phyloP scores from a whole-genome alignment of 2,888 invertebrate species.

The Eilema griseolum region DNA sequence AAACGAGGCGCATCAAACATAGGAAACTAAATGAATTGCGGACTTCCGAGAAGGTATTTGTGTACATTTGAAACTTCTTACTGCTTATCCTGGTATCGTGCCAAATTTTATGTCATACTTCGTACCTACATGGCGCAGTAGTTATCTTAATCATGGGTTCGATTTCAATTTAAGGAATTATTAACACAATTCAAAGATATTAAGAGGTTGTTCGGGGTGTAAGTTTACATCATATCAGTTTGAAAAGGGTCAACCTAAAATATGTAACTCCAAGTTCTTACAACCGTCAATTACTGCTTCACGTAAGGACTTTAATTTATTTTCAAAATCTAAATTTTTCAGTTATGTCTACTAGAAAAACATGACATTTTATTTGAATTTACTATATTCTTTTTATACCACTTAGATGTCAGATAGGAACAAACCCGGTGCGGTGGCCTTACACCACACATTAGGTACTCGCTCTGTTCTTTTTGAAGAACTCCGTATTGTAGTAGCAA shows the following conservation, averaged over 20 bases:
- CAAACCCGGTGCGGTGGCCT: too few relatives aligned
- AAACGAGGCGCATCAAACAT: slow-evolving; percentile 56
- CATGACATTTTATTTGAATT: too few relatives aligned
- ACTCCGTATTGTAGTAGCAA: too few relatives aligned
- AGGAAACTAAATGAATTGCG: slow-evolving; percentile 48
- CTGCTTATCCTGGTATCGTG: neutral
- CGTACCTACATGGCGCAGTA: neutral
- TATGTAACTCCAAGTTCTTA: neutral
- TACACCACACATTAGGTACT: too few relatives aligned
- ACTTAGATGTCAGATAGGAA: too few relatives aligned
- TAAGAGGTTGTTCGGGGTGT: neutral
- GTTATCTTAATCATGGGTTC: neutral
- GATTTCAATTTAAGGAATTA: neutral
- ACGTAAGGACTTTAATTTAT: too few relatives aligned
- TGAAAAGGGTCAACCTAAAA: neutral
- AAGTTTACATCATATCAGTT: neutral
- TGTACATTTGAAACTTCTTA: neutral
- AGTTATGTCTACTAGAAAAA: too few relatives aligned
- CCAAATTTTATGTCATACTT: neutral
- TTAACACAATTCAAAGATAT: neutral
- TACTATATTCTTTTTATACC: too few relatives aligned
- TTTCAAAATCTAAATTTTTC: too few relatives aligned
- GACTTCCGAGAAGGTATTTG: slow-evolving; percentile 53
- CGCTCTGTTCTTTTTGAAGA: too few relatives aligned
- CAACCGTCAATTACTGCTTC: neutral